These are phyloP conservation scores for Cataglyphis cursor DNA, from an alignment of 2,888 invertebrate genomes.

Conservation along the genomic window DNA sequence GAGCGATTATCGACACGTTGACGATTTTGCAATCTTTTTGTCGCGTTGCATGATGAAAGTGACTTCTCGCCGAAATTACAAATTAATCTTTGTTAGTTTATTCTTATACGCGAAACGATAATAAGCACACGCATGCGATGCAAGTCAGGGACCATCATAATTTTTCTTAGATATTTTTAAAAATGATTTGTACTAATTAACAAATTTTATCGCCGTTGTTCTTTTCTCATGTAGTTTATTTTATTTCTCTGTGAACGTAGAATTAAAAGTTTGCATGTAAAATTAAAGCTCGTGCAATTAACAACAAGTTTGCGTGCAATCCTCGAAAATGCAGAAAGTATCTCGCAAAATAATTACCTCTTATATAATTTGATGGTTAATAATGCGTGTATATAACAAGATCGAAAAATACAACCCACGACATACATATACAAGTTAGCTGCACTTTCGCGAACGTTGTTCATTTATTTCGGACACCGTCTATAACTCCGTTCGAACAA, in stretches of 20 bases:
- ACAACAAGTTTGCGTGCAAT: background rate
- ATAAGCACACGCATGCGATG: background rate
- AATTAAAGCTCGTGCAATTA: slow-evolving; percentile 22
- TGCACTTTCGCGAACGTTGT: slow-evolving; percentile 68
- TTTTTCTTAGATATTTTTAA: background rate
- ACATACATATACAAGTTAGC: slow-evolving; percentile 66
- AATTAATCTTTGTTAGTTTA: slow-evolving; percentile 35
- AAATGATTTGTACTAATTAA: background rate
- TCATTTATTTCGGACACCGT: slow-evolving; percentile 77
- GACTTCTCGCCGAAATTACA: slow-evolving; percentile 10
- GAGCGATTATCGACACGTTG: slow-evolving; percentile 46
- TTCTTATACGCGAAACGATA: background rate
- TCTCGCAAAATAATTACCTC: slow-evolving; percentile 13
- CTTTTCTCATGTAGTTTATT: background rate
- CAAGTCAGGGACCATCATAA: background rate
- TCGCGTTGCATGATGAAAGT: background rate
- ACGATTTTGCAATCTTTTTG: slow-evolving; percentile 30
- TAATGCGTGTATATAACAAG: slow-evolving; percentile 6
- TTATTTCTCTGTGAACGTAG: background rate
- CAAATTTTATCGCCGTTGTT: background rate
- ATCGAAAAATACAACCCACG: slow-evolving; percentile 72
- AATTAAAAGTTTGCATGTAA: background rate
- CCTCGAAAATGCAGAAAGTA: slow-evolving; percentile 15
- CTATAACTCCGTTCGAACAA: slow-evolving; percentile 81
- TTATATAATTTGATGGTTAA: slow-evolving; percentile 23